These are phyloP conservation scores for Muscicapa adusta DNA, from an alignment of 2,113 vertebrate species.

Conservation along the genomic window DNA sequence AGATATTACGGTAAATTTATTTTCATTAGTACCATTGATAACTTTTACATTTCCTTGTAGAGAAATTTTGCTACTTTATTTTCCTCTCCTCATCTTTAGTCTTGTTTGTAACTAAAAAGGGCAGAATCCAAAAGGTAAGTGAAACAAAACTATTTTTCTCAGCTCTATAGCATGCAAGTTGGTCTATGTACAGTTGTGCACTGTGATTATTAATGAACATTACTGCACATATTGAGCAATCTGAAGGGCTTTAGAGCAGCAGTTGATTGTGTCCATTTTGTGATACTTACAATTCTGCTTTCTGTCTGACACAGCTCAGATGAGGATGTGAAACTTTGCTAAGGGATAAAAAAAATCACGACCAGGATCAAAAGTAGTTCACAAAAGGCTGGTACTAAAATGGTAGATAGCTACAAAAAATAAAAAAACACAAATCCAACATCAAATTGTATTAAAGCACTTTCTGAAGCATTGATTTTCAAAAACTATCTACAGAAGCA, in stretches of 20 bases:
- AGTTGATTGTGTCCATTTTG: not conserved
- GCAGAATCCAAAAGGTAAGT: not conserved
- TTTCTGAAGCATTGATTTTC: not conserved
- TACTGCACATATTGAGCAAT: not conserved
- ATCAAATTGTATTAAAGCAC: not conserved
- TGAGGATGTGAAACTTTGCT: not conserved
- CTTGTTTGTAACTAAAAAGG: not conserved
- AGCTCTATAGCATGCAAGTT: not conserved
- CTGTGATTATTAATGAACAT: not conserved
- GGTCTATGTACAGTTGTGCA: not conserved
- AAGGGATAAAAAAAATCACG: not conserved
- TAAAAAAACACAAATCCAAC: accelerated
- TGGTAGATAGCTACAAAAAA: not conserved
- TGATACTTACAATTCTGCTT: not conserved
- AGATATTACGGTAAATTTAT: not conserved
- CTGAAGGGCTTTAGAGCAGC: not conserved
- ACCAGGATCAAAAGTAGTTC: not conserved
- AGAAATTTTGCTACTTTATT: not conserved
- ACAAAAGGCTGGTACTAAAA: not conserved
- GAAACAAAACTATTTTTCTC: not conserved
- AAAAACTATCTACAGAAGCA: not conserved
- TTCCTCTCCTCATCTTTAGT: not conserved
- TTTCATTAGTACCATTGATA: not conserved
- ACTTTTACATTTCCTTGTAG: not conserved
- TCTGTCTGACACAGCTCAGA: not conserved